These are phyloP conservation scores for Leptonema lineaticorne DNA, from an alignment of 1,140 invertebrate species.

Conservation along the genomic window DNA sequence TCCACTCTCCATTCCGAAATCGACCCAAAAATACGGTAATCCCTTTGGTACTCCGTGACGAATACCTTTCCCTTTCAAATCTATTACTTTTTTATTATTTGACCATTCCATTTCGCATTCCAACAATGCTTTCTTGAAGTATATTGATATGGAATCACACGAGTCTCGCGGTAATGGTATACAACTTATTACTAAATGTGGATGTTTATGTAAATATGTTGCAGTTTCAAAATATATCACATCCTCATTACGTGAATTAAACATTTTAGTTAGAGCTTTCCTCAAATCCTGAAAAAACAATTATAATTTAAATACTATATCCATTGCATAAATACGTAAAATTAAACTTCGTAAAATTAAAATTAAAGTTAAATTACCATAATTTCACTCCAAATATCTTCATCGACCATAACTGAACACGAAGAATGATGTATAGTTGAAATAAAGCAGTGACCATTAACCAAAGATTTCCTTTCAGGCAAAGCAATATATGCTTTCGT, in stretches of 20 bases:
- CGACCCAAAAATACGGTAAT: conserved; percentile 90
- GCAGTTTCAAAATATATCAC: conserved; percentile 92
- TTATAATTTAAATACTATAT: no score
- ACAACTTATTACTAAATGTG: conserved; percentile 89
- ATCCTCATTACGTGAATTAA: conserved; percentile 69
- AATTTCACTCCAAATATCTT: conserved; percentile 91
- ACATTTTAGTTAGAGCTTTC: conserved; percentile 77
- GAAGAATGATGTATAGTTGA: conserved; percentile 79
- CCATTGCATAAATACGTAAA: no score
- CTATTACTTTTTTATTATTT: conserved; percentile 92
- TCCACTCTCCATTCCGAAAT: conserved; percentile 87
- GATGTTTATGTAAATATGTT: conserved; percentile 69
- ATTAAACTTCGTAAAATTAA: conserved; percentile 1
- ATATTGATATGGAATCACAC: conserved; percentile 86
- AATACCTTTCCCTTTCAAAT: conserved; percentile 74
- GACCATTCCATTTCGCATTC: conserved; percentile 95
- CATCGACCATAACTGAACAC: conserved; percentile 81
- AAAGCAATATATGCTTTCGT: conserved; percentile 80
- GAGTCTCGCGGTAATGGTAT: conserved; percentile 80
- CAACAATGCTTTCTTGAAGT: conserved; percentile 96
- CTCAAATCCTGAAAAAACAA: conserved; percentile 65
- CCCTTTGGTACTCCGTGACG: conserved; percentile 86
- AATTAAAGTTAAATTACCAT: conserved; percentile 56
- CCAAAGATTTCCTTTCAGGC: conserved; percentile 76
- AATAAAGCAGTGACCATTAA: conserved; percentile 86